phyloP scores from a whole-genome alignment of 2,888 invertebrate genomes.

The Cheilosia pagana region DNA sequence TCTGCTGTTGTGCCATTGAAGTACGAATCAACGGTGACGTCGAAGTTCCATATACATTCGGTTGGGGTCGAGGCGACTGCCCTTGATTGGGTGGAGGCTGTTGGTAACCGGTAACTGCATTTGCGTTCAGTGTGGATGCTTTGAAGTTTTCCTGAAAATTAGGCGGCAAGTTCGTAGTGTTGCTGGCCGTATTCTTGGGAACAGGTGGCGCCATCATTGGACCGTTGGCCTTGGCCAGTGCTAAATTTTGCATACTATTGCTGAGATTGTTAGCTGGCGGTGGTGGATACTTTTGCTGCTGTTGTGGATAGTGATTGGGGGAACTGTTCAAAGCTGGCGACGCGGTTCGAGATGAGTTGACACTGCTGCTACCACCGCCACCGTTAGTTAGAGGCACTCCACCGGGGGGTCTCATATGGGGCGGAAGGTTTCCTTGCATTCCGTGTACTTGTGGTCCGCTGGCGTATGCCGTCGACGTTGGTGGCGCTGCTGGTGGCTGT shows the following conservation, averaged over 20 bases:
- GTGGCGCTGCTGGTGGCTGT: conserved; percentile 21
- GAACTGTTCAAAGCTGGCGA: conserved; percentile 79
- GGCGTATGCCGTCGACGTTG: conserved; percentile 40
- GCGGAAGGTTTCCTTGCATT: conserved; percentile 77
- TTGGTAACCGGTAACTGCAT: conserved; percentile 16
- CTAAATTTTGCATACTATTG: conserved; percentile 76
- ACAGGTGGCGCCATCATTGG: conserved; percentile 35
- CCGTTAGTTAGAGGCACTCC: conserved; percentile 77
- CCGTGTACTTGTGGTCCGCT: conserved; percentile 67
- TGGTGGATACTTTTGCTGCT: conserved; percentile 38
- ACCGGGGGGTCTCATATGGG: conserved; percentile 78
- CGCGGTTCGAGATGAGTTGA: conserved; percentile 82
- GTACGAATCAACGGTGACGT: conserved; percentile 70
- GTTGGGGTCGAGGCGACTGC: conserved; percentile 25
- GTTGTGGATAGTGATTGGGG: conserved; percentile 55
- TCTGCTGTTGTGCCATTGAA: conserved; percentile 28
- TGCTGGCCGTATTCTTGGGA: conserved; percentile 64
- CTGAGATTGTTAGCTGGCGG: conserved; percentile 63
- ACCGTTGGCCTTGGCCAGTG: conserved; percentile 51
- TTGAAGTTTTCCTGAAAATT: conserved; percentile 76
- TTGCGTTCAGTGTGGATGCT: conserved; percentile 77
- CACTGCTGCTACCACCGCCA: conserved; percentile 77
- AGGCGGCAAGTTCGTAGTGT: conserved; percentile 61
- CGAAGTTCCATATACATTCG: conserved; percentile 70
- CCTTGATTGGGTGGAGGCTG: conserved; percentile 45